Percentiles rank a stretch among this genome's conserved stretches.
phyloP scores from a whole-genome alignment of 2,888 invertebrate species.

The Mesorhabditis sp. region DNA sequence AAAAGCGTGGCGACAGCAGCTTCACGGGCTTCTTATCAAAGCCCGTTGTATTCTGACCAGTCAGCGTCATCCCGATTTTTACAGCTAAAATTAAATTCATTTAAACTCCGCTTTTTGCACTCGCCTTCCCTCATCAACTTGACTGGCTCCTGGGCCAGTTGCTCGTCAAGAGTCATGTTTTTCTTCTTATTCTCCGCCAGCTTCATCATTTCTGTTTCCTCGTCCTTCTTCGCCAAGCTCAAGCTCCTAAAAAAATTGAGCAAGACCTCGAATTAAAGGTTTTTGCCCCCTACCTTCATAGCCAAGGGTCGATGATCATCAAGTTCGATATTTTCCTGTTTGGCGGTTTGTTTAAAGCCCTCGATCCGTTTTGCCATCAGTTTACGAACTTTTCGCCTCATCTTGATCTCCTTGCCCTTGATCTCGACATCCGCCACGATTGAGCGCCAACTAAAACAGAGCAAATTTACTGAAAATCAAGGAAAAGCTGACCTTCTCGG shows the following conservation, averaged over 20 bases:
- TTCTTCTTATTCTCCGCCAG: conserved; percentile 15
- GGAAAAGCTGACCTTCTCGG: not conserved
- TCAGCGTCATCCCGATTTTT: conserved; percentile 24
- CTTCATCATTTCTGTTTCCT: conserved; percentile 16
- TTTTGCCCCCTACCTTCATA: not conserved
- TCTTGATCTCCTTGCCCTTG: not conserved
- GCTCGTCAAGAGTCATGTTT: conserved; percentile 21
- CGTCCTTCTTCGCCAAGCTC: conserved; percentile 18
- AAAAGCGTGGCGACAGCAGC: conserved; percentile 39
- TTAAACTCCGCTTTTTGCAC: not conserved
- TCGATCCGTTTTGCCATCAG: not conserved
- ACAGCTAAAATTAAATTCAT: conserved; percentile 17
- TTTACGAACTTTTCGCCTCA: not conserved
- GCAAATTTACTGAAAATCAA: not conserved
- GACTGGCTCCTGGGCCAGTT: conserved; percentile 20
- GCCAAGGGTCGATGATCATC: not conserved
- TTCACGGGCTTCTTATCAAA: conserved; percentile 26
- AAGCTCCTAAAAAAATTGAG: not conserved
- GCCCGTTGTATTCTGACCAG: conserved; percentile 25
- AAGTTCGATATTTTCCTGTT: conserved; percentile 3
- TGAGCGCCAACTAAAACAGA: not conserved
- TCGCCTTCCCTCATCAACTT: conserved; percentile 19
- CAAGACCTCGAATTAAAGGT: not conserved
- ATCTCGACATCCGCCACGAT: not conserved
- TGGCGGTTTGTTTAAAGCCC: not conserved